Percentiles rank a stretch among this genome's conserved stretches.
These are phyloP conservation scores for Neoseiulus cucumeris DNA, from an alignment of 1,140 invertebrate genomes.

Conservation along the genomic window DNA sequence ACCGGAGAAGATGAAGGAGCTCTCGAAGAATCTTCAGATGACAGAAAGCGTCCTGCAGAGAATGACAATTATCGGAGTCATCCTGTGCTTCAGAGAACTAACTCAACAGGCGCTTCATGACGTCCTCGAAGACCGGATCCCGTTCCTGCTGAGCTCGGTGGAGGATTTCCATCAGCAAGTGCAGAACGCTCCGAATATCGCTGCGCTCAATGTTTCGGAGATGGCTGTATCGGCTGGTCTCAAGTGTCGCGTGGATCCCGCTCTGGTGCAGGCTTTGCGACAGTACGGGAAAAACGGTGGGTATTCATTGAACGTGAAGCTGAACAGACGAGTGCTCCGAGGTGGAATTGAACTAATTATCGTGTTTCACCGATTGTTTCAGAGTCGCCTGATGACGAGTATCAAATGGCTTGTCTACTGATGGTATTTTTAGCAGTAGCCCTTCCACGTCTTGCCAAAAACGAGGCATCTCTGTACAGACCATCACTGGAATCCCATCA, in stretches of 20 bases:
- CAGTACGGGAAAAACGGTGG: conserved; percentile 50
- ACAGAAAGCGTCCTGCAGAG: conserved; percentile 83
- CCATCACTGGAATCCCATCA: conserved; percentile 81
- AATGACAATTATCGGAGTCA: conserved; percentile 94
- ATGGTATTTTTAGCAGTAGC: conserved; percentile 99
- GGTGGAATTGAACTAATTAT: not conserved
- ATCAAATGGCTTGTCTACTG: conserved; percentile 74
- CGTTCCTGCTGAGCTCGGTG: conserved; percentile 87
- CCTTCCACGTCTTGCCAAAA: conserved; percentile 80
- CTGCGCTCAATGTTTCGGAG: conserved; percentile 57
- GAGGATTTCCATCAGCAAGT: conserved; percentile 81
- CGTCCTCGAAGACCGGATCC: conserved; percentile 74
- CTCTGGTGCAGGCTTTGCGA: conserved; percentile 62
- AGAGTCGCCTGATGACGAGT: conserved; percentile 70
- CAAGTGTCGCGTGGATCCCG: conserved; percentile 79
- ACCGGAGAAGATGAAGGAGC: conserved; percentile 91
- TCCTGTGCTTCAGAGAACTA: conserved; percentile 79
- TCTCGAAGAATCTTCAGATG: conserved; percentile 65
- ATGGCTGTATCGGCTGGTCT: conserved; percentile 90
- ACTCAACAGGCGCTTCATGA: conserved; percentile 80
- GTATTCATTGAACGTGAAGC: conserved; percentile 1
- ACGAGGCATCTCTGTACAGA: conserved; percentile 63
- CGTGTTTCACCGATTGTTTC: conserved; percentile 11
- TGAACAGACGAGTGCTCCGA: not conserved
- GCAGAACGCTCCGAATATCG: conserved; percentile 37